A percentile compares a stretch with the other conserved stretches of the same genome.
Conservation (phyloP, 2,113 vertebrate genomes). For the Lagopus leucura region DNA sequence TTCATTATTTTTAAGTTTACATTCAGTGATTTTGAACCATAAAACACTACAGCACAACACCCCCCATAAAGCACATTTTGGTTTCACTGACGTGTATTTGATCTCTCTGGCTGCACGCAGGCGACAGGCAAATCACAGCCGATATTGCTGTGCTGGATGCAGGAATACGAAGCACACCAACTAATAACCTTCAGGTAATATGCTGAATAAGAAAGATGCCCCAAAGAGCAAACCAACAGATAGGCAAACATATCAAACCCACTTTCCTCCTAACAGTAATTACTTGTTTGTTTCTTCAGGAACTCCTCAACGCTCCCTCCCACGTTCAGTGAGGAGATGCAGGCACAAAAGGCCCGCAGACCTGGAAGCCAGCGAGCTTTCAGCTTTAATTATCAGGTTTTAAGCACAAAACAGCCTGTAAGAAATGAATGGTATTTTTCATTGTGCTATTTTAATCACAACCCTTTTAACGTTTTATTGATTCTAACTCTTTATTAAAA, state of each 20-base stretch:
- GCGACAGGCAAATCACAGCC: constrained; percentile 76
- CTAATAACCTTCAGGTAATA: constrained; percentile 75
- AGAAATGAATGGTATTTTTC: constrained; percentile 35
- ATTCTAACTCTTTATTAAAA: constrained; percentile 31
- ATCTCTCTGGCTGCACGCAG: constrained; percentile 77
- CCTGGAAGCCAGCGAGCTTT: constrained; percentile 21
- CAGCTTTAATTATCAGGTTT: constrained; percentile 27
- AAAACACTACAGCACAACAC: constrained; percentile 71
- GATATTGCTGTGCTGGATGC: constrained; percentile 63
- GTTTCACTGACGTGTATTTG: constrained; percentile 78
- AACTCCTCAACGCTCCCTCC: constrained; percentile 43
- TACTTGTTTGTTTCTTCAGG: constrained; percentile 60
- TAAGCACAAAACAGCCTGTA: constrained; percentile 24
- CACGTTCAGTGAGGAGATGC: background rate
- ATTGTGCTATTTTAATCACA: constrained; percentile 6
- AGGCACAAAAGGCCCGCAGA: background rate
- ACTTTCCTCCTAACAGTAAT: constrained; percentile 69
- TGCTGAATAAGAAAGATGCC: constrained; percentile 77
- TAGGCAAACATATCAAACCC: constrained; percentile 54
- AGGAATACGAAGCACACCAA: constrained; percentile 73
- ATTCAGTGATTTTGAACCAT: constrained; percentile 75
- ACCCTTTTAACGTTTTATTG: background rate
- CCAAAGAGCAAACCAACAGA: constrained; percentile 53
- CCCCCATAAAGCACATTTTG: constrained; percentile 74
- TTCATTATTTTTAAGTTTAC: constrained; percentile 71